phyloP scores from a whole-genome alignment of 2,888 invertebrate species.

The Brenthis hecate region DNA sequence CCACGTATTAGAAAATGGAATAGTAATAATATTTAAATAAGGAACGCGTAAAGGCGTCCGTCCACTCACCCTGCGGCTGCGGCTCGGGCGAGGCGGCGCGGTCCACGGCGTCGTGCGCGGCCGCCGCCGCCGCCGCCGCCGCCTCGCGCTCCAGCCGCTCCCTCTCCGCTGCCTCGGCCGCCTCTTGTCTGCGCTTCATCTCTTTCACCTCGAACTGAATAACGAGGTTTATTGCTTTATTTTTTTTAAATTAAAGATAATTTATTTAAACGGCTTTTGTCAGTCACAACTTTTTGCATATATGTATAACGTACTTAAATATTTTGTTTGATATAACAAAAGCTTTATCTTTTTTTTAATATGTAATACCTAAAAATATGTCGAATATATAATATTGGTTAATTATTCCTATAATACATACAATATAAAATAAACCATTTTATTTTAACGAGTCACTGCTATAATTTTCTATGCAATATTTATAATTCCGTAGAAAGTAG shows the following conservation, averaged over 20 bases:
- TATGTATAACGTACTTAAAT: too few relatives aligned
- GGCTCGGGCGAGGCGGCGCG: constrained; percentile 67
- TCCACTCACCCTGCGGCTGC: constrained; percentile 60
- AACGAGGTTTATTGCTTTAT: not conserved
- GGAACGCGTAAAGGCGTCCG: constrained; percentile 1
- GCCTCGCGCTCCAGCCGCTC: constrained; percentile 84
- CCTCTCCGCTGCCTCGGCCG: constrained; percentile 91
- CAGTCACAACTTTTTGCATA: constrained; percentile 14
- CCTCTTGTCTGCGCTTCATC: constrained; percentile 93
- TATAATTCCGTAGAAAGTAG: too few relatives aligned
- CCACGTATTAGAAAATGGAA: too few relatives aligned
- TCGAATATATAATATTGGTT: too few relatives aligned
- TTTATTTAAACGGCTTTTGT: not conserved
- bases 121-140: constrained; percentile 67
- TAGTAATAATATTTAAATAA: too few relatives aligned
- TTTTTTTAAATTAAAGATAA: not conserved
- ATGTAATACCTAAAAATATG: too few relatives aligned
- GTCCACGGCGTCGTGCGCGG: constrained; percentile 69
- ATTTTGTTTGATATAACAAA: too few relatives aligned
- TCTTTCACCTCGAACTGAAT: constrained; percentile 97
- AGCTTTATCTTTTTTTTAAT: too few relatives aligned
- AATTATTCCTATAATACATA: too few relatives aligned
- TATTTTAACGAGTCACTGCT: too few relatives aligned
- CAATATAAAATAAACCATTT: too few relatives aligned
- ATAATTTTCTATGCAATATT: too few relatives aligned